These are phyloP conservation scores for Rhinolophus ferrumequinum DNA, from an alignment of 2,113 vertebrate genomes.

Conservation along the genomic window DNA sequence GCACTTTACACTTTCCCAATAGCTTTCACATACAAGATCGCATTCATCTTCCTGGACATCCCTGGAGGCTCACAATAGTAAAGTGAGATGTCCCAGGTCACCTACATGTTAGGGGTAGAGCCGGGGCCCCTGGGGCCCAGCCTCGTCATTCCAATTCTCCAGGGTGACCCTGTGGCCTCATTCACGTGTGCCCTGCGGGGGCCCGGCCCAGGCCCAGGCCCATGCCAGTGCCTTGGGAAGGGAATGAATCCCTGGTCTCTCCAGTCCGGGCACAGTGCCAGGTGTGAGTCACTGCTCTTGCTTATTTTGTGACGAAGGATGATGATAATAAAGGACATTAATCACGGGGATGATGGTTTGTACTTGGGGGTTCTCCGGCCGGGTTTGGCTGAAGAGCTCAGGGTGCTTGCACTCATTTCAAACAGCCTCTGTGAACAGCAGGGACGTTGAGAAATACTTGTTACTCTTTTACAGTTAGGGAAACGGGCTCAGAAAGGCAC, in stretches of 20 bases:
- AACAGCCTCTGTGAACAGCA: not conserved
- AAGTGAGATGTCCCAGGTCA: not conserved
- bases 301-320: constrained; percentile 14
- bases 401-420: not conserved
- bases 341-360: not conserved
- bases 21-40: not conserved
- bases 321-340: not conserved
- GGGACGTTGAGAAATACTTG: not conserved
- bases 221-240: not conserved
- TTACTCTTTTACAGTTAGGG: not conserved
- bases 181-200: not conserved
- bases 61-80: not conserved
- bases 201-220: not conserved
- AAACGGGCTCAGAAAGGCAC: not conserved
- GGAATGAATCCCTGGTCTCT: not conserved
- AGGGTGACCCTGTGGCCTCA: not conserved
- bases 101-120: not conserved
- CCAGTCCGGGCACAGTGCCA: not conserved
- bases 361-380: not conserved
- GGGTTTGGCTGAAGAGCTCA: not conserved
- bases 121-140: not conserved
- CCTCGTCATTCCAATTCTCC: rapidly evolving
- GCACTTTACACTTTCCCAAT: not conserved
- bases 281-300: not conserved
- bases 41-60: not conserved